Evolutionary conservation across 1,140 invertebrate genomes (phyloP), one percentile per base, ranked within the genome.

Genomic region (Drosophila rhopaloa): DNA sequence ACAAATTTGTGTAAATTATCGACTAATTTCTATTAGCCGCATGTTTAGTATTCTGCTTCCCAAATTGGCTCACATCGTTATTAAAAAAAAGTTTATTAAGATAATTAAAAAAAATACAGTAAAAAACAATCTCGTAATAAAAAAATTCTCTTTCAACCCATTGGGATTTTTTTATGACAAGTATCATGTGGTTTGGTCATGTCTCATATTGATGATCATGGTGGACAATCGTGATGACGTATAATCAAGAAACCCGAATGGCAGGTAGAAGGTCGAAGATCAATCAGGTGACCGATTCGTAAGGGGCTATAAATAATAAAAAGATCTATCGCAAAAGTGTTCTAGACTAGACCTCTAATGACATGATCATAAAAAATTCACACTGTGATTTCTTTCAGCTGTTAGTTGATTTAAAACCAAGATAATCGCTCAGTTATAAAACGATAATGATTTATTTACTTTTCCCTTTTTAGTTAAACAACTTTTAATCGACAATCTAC

Each of bases 281-380:
- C 63, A 60, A 50, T 77, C 74, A 68, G 44, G 55, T 76, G 73
- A 76, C 62, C 56, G 40, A 40, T 27, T 60, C 27, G 38, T 60
- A 60, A 60, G 32, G 51, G 19, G 19, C 14, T 27, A 56, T 51
- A 76, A 54, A 76, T 71, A 71, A 29, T 55, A 37, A 40, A 40
- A 61, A 43, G 11, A 37, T 40, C 38, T 50, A 74, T 50, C 32
- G 54, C 47, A 51, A 40, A 51, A 47, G 55, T 37, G n/a, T 29
- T 59, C 14, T 29, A 54, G 29, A 32, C 29, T 6, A 14, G 11
- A n/a, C 9, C 11, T 27, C 35, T 53, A 13, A 14, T 37, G 14
- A 38, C 47, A 37, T 10, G 14, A 46, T 51, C 5, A n/a, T 61
- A 16, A 47, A 57, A 48, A 11, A 27, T 8, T 57, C 37, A 37